Evolutionary conservation across 2,888 invertebrate genomes (phyloP), one percentile per base, ranked within the genome.

Genomic region (Nemapogon koenigi): DNA sequence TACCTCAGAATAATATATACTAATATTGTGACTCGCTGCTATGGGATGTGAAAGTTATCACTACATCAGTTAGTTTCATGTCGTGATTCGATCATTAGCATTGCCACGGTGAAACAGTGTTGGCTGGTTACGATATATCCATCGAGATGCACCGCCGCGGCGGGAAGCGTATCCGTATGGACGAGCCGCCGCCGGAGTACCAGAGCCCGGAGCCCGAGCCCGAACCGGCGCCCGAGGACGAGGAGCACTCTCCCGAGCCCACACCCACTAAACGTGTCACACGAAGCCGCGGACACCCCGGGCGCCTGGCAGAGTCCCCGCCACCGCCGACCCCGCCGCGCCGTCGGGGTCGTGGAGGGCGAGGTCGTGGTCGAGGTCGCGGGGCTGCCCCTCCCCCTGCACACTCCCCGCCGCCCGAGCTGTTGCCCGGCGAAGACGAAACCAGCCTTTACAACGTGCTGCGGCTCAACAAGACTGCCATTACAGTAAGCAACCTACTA

Each of bases 101-200:
- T n/a, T n/a, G n/a, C n/a, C n/a, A n/a, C n/a, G n/a, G n/a, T n/a
- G n/a, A n/a, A n/a, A n/a, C n/a, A n/a, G n/a, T n/a, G n/a, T n/a
- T n/a, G n/a, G n/a, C n/a, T n/a, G n/a, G n/a, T n/a, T n/a, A n/a
- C n/a, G n/a, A n/a, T n/a, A n/a, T n/a, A n/a, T n/a, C n/a, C n/a
- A 35, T 32, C 50, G 81, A 70, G 53, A 90, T 93, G 90, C 90
- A 91, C 66, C 84, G 92, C 46, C 67, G 78, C 51, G 92, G 92
- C 56, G 94, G 94, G 49, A 94, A 94, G 79, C 83, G 93, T 49
- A 94, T 94, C 58, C 89, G 94, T 45, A 92, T 94, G 91, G 93
- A 93, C 70, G 92, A 92, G 67, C 91, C 91, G 42, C 91, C 92
- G 36, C 90, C 90, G 42, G 93, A 94, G 59, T 93, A 91, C 61